phyloP scores from a whole-genome alignment of 2,113 vertebrate genomes.

The Hystrix cristata region DNA sequence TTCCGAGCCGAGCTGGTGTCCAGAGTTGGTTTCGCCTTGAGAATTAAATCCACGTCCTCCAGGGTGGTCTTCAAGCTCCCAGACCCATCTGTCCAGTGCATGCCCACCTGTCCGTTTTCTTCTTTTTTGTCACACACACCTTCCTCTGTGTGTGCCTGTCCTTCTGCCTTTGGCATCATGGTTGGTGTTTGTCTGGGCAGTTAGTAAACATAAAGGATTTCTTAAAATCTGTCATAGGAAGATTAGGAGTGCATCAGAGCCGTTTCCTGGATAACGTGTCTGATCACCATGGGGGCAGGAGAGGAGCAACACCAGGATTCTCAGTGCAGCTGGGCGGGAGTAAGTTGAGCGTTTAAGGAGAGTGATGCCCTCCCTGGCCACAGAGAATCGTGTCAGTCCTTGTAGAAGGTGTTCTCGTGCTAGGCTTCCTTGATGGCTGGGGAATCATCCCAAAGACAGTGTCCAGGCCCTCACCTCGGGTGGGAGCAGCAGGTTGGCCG shows the following conservation, averaged over 20 bases:
- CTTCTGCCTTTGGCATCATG: neutral
- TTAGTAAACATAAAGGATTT: neutral
- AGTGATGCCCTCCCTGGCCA: neutral
- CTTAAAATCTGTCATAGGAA: slow-evolving; percentile 62
- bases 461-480: neutral
- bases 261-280: slow-evolving; percentile 72
- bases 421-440: neutral
- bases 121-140: neutral
- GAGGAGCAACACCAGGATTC: slow-evolving; percentile 16
- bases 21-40: neutral
- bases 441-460: neutral
- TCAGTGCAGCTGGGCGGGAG: neutral
- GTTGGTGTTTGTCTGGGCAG: slow-evolving; percentile 20
- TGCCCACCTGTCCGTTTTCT: neutral
- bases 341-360: neutral
- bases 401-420: neutral
- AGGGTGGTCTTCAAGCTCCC: neutral
- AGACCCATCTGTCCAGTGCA: neutral
- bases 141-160: neutral
- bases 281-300: slow-evolving; percentile 56
- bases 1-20: neutral
- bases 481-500: neutral
- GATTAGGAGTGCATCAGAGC: slow-evolving; percentile 78
- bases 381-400: neutral
- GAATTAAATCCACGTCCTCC: neutral